Evolutionary conservation across 2,888 invertebrate species (phyloP).

Genomic region (Drosophila histrio): DNA sequence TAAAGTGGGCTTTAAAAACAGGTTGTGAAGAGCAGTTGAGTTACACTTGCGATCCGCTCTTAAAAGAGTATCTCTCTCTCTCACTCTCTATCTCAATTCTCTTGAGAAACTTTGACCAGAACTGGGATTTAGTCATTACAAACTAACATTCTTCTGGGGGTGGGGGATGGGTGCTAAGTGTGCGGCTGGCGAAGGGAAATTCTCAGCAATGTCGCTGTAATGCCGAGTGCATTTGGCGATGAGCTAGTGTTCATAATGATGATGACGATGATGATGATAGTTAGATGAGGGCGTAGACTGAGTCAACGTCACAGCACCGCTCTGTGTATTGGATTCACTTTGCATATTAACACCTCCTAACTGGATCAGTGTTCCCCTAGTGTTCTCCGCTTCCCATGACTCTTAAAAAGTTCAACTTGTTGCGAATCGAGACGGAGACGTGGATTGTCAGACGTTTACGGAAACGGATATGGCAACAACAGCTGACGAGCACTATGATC

Average conservation of each 20-base stretch:
- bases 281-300: slow-evolving; percentile 48
- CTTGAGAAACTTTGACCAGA: slow-evolving; percentile 40
- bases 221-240: slow-evolving; percentile 59
- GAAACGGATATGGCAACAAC: slow-evolving; percentile 64
- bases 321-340: slow-evolving; percentile 48
- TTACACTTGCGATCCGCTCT: slow-evolving; percentile 56
- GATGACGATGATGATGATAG: slow-evolving; percentile 20
- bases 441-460: slow-evolving; percentile 37
- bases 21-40: slow-evolving; percentile 72
- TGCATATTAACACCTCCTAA: slow-evolving; percentile 69
- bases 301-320: slow-evolving; percentile 27
- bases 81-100: slow-evolving; percentile 21
- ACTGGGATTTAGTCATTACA: slow-evolving; percentile 38
- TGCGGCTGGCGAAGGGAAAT: not conserved
- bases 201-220: slow-evolving; percentile 55
- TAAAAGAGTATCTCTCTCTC: slow-evolving; percentile 42
- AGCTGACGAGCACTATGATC: slow-evolving; percentile 56
- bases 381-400: slow-evolving; percentile 4
- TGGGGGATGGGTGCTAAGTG: too few species aligned
- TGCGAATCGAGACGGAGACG: not conserved
- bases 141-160: not conserved
- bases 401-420: not conserved
- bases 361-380: slow-evolving; percentile 39
- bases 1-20: slow-evolving; percentile 76
- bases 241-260: slow-evolving; percentile 31